These are phyloP conservation scores for Pomatostomus ruficeps DNA, from an alignment of 2,113 vertebrate genomes.

Conservation along the genomic window DNA sequence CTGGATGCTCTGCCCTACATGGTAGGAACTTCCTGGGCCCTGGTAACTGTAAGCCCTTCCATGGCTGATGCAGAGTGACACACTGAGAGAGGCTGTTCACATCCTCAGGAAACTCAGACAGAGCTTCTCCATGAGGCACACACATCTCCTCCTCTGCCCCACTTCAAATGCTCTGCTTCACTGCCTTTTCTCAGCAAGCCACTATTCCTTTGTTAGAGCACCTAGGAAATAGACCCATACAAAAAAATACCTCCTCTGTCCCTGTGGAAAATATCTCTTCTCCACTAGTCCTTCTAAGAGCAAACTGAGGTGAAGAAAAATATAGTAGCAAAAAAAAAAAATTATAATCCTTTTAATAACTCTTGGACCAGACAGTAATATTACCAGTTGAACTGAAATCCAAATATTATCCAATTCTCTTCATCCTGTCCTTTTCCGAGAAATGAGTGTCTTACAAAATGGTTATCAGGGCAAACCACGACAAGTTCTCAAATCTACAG, in stretches of 20 bases:
- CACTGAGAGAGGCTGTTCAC: neutral
- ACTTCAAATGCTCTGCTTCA: neutral
- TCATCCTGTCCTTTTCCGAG: neutral
- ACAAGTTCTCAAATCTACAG: neutral
- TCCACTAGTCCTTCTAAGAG: neutral
- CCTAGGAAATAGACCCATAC: neutral
- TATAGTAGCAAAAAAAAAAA: neutral
- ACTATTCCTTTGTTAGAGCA: neutral
- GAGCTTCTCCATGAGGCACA: neutral
- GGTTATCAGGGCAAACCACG: neutral
- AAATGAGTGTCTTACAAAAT: neutral
- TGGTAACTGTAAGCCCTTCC: neutral
- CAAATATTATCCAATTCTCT: neutral
- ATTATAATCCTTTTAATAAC: neutral
- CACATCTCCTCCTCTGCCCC: accelerated
- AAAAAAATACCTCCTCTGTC: neutral
- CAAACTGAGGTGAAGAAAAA: neutral
- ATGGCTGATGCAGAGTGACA: accelerated
- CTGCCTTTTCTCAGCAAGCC: neutral
- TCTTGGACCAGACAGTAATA: neutral
- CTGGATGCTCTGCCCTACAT: neutral
- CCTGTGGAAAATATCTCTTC: neutral
- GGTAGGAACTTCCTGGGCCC: neutral
- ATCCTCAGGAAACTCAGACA: neutral
- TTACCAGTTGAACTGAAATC: neutral